Evolutionary conservation across 2,888 invertebrate species (phyloP), one percentile per base, ranked within the genome.

Genomic region (Ectobius pallidus): DNA sequence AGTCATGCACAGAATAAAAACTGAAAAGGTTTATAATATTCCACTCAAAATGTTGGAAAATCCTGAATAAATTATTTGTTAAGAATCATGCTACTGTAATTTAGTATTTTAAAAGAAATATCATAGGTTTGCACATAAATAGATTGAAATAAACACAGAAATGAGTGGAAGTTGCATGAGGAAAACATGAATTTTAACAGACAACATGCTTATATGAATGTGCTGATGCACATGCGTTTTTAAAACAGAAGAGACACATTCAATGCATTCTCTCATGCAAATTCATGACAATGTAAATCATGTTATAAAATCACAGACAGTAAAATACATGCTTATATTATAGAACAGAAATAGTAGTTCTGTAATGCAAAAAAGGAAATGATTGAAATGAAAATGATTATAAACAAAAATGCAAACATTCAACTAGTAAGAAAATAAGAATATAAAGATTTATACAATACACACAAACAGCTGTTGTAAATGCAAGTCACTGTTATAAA

Each of bases 221-320:
- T 58, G 58, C 32, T 25, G 27, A 6, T 25, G 22, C 58, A 58
- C 58, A 30, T 32, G 32, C 58, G 30, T 2, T 52, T 32, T 58
- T 58, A 30, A 7, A 58, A 25, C 11, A 30, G n/a, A 18, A 58
- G 25, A 52, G 58, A 58, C 16, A 58, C 3, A 58, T 55, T 27
- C 16, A 34, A 34, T 30, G 30, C 58, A 58, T 32, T 58, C 58
- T 65, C 65, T 65, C 65, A 65, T 65, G 65, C 65, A 65, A 65
- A 46, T 46, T 65, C 65, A 22, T 65, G 18, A 27, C 1, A 58
- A 6, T 46, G 27, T 30, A 22, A 7, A 3, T 27, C 65, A 65
- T 65, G 44, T 46, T 65, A 18, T 25, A 25, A 27, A 22, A 63
- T 39, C 22, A 63, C 14, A 39, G n/a, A n/a, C 11, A 25, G 46